Evolutionary conservation across 2,113 vertebrate genomes (phyloP).

Genomic region (Otus sunia): DNA sequence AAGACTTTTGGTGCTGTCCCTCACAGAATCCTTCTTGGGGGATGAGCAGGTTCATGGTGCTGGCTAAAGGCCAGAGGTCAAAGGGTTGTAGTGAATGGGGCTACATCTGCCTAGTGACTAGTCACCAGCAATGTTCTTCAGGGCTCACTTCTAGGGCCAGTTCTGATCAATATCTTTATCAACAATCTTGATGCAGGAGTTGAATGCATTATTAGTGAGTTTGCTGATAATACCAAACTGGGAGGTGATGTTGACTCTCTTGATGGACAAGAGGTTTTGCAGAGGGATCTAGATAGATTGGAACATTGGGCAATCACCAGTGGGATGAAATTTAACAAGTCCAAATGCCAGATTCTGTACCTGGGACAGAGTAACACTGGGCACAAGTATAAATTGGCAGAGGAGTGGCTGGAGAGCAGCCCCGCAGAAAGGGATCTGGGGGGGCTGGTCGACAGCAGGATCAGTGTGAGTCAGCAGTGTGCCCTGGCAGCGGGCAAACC

Average conservation of each 20-base stretch:
- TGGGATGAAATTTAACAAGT: not conserved
- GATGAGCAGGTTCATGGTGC: not conserved
- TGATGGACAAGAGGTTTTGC: not conserved
- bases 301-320: not conserved
- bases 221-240: not conserved
- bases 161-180: not conserved
- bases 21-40: not conserved
- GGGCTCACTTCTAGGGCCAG: not conserved
- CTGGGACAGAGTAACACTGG: not conserved
- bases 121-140: not conserved
- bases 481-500: not conserved
- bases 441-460: not conserved
- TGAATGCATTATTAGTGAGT: not conserved
- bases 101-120: accelerated
- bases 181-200: not conserved
- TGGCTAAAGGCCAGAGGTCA: not conserved
- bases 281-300: not conserved
- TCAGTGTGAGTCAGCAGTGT: accelerated
- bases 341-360: not conserved
- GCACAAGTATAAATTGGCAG: not conserved
- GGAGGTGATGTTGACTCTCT: not conserved
- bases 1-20: not conserved
- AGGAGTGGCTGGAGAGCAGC: not conserved
- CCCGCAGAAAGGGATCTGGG: not conserved
- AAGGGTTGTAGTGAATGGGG: not conserved